Percentiles rank a stretch among this genome's conserved stretches.
phyloP scores from a whole-genome alignment of 1,140 invertebrate species.

The Drosophila pseudoananassae region DNA sequence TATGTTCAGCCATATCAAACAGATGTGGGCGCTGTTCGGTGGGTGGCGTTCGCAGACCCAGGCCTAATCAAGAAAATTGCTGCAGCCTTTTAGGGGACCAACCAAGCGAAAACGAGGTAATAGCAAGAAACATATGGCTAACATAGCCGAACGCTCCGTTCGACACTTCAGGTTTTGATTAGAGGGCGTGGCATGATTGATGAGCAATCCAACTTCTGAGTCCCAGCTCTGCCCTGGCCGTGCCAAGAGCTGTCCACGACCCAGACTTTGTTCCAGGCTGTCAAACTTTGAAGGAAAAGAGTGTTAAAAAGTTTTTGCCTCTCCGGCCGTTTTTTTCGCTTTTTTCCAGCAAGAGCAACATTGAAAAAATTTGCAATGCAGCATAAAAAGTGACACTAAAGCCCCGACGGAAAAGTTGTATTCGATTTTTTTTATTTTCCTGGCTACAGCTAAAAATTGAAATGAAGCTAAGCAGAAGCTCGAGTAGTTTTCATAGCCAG shows the following conservation, averaged over 20 bases:
- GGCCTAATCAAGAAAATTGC: conserved; percentile 74
- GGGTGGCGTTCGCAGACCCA: conserved; percentile 49
- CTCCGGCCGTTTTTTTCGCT: background rate
- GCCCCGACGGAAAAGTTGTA: conserved; percentile 34
- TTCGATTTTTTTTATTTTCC: background rate
- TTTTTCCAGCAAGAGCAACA: conserved; percentile 30
- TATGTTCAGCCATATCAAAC: conserved; percentile 60
- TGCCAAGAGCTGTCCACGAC: conserved; percentile 7
- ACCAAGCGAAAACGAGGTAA: background rate
- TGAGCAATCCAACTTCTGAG: conserved; percentile 24
- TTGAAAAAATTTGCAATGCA: conserved; percentile 45
- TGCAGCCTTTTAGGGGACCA: conserved; percentile 71
- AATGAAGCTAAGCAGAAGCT: conserved; percentile 39
- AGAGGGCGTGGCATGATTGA: conserved; percentile 49
- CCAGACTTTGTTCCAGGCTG: conserved; percentile 15
- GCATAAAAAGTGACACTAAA: conserved; percentile 42
- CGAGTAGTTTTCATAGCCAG: conserved; percentile 31
- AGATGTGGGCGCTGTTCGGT: conserved; percentile 8
- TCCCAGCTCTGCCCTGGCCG: too few species aligned
- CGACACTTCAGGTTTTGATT: conserved; percentile 46
- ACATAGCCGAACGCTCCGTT: conserved; percentile 35
- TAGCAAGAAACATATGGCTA: conserved; percentile 33
- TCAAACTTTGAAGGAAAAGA: conserved; percentile 49
- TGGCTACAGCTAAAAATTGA: conserved; percentile 35
- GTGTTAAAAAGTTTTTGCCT: conserved; percentile 33